These are phyloP conservation scores for Drosophila orena DNA, from an alignment of 1,140 invertebrate genomes.

Conservation along the genomic window DNA sequence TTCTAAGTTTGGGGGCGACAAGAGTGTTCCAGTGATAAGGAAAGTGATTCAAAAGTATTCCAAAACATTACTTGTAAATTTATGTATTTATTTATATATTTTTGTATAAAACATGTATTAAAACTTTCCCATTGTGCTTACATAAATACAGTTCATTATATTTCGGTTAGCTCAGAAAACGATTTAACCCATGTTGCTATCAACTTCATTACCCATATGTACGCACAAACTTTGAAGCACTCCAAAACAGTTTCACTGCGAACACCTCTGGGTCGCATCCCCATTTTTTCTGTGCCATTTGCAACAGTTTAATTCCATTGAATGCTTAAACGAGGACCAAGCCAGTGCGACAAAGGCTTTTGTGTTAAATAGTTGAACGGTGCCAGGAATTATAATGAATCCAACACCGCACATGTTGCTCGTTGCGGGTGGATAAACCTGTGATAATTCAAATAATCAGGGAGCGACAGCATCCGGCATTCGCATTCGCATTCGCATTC, in stretches of 20 bases:
- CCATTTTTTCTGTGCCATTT: background rate
- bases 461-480: conserved; percentile 61
- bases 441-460: conserved; percentile 80
- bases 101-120: too few relatives aligned
- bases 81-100: too few relatives aligned
- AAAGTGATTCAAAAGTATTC: background rate
- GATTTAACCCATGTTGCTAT: too few relatives aligned
- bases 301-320: conserved; percentile 54
- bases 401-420: conserved; percentile 51
- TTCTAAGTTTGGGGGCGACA: conserved; percentile 23
- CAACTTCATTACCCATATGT: too few relatives aligned
- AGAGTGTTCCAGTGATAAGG: background rate
- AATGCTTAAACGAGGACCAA: conserved; percentile 43
- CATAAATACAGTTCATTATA: too few relatives aligned
- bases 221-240: background rate
- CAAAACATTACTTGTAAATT: too few relatives aligned
- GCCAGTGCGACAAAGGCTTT: conserved; percentile 43
- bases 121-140: too few relatives aligned
- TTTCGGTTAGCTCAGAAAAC: too few relatives aligned
- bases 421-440: conserved; percentile 45
- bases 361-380: conserved; percentile 58
- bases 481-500: conserved; percentile 52
- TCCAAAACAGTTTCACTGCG: background rate
- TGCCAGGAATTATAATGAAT: conserved; percentile 56
- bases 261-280: background rate